Percentiles rank a stretch among this genome's conserved stretches.
Evolutionary conservation across 2,113 vertebrate species (phyloP).

Genomic region (Scalopus aquaticus): DNA sequence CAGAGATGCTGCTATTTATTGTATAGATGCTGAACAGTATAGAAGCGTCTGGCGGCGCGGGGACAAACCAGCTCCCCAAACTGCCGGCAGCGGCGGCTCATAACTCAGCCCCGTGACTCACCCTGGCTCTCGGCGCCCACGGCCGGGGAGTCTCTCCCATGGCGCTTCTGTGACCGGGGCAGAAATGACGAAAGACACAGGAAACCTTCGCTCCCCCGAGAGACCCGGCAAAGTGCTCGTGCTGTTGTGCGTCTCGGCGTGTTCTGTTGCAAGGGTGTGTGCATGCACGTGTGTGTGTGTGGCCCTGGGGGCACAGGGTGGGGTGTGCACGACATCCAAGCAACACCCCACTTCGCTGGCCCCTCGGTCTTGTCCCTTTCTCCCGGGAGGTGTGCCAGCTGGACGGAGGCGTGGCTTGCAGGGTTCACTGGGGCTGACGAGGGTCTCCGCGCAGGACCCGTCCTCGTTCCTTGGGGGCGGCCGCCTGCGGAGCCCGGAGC

Average conservation of each 20-base stretch:
- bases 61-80: constrained; percentile 57
- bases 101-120: neutral
- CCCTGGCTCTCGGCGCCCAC: neutral
- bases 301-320: too few relatives aligned
- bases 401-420: neutral
- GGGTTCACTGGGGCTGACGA: too few relatives aligned
- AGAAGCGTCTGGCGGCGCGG: constrained; percentile 22
- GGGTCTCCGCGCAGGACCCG: neutral
- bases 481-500: too few relatives aligned
- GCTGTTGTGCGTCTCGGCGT: neutral
- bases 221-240: neutral
- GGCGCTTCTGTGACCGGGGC: constrained; percentile 53
- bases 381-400: neutral
- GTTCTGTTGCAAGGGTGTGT: neutral
- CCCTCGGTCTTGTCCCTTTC: neutral
- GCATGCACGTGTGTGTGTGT: accelerated
- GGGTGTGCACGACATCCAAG: too few relatives aligned
- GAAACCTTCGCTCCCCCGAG: constrained; percentile 46
- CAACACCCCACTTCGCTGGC: neutral
- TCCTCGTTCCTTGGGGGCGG: too few relatives aligned
- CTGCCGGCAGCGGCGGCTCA: constrained; percentile 37
- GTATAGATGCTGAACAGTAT: constrained; percentile 58
- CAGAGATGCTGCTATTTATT: constrained; percentile 15
- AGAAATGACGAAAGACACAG: constrained; percentile 54
- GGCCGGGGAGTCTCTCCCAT: neutral